Percentiles rank a stretch among this genome's conserved stretches.
These are phyloP conservation scores for Echiichthys vipera DNA, from an alignment of 2,797 vertebrate species.

Conservation along the genomic window DNA sequence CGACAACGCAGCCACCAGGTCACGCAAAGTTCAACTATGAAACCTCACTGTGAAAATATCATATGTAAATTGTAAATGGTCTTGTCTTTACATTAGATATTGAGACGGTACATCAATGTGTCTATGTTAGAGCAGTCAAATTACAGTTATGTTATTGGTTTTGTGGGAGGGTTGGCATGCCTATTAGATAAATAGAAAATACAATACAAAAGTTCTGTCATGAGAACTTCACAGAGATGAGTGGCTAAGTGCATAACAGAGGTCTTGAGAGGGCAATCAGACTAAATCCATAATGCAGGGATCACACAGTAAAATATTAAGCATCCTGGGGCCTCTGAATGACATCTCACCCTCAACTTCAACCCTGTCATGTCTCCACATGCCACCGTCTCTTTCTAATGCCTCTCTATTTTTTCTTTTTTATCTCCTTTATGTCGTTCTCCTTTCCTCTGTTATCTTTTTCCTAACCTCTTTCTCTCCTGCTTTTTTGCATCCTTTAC, in stretches of 20 bases:
- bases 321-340: conserved; percentile 77
- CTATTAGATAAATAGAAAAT: conserved; percentile 55
- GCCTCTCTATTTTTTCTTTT: conserved; percentile 35
- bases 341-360: conserved; percentile 79
- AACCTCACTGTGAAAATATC: conserved; percentile 49
- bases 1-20: conserved; percentile 45
- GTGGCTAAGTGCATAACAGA: conserved; percentile 57
- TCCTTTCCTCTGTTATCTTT: conserved; percentile 3
- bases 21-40: conserved; percentile 64
- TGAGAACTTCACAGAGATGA: conserved; percentile 59
- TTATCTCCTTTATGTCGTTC: conserved; percentile 36
- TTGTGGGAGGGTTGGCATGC: background rate
- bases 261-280: conserved; percentile 79
- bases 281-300: conserved; percentile 80
- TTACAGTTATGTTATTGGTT: conserved; percentile 7
- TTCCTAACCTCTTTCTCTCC: conserved; percentile 1
- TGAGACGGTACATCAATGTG: conserved; percentile 26
- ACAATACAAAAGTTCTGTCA: conserved; percentile 59
- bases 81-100: conserved; percentile 23
- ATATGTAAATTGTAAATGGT: conserved; percentile 45
- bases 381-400: conserved; percentile 44
- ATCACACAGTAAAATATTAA: conserved; percentile 83
- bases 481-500: conserved; percentile 7
- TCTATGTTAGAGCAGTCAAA: conserved; percentile 1
- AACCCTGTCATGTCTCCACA: conserved; percentile 71